Evolutionary conservation across 2,888 invertebrate genomes (phyloP), one percentile per base, ranked within the genome.

Genomic region (Pristionchus exspectatus): DNA sequence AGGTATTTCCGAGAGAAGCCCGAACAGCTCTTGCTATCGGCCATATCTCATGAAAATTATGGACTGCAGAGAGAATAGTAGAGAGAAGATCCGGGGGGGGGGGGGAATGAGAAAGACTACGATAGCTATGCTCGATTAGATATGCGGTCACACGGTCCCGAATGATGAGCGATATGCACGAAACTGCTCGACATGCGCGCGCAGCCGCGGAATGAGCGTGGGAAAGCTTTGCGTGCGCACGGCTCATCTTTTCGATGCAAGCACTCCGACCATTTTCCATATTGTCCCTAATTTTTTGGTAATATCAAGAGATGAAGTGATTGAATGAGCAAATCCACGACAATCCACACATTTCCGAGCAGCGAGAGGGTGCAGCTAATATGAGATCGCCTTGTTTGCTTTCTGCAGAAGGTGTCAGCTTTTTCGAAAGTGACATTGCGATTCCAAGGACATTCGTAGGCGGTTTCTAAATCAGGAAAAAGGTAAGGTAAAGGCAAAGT

Each of bases 91-190:
- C 7, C 44, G 44, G 44, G 44, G n/a, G n/a, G 59, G 18, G 18
- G 59, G 21, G 18, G 9, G 63, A 63, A 63, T 63, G n/a, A 9
- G 63, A 24, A n/a, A 63, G 63, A n/a, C 63, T 63, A 63, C 63
- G 63, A n/a, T 63, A 63, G 63, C 24, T 4, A n/a, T 63, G n/a
- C n/a, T 63, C 63, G 24, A 63, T 63, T 63, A 63, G n/a, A 63
- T n/a, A n/a, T 63, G 63, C 9, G 63, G 63, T 63, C 63, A 63
- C 63, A 63, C 63, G 63, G 56, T n/a, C 24, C n/a, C 63, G n/a
- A 10, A 63, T 63, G 63, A 63, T 63, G 63, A 63, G 63, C 63
- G 63, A 63, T 63, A 63, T 63, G 63, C 63, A 63, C 63, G 63
- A 63, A 63, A 63, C 63, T 63, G 63, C 63, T 63, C 63, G 63